These are phyloP conservation scores for Scalopus aquaticus DNA, from an alignment of 2,113 vertebrate genomes.

Conservation along the genomic window DNA sequence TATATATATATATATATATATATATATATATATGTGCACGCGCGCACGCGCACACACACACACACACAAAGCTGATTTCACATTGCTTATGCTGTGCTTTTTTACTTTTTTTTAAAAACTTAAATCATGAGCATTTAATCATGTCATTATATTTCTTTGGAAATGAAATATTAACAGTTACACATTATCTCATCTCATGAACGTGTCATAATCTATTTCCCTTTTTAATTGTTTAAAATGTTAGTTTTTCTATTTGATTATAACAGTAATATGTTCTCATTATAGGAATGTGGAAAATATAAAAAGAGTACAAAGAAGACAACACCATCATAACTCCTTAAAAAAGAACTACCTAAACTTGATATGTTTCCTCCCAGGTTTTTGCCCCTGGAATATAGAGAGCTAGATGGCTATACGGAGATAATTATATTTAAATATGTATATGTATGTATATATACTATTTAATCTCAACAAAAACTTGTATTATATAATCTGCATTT, in stretches of 20 bases:
- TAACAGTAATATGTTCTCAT: neutral
- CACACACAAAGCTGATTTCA: neutral
- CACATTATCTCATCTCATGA: slow-evolving; percentile 6
- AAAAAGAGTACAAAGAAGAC: neutral
- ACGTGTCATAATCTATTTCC: neutral
- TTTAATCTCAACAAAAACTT: neutral
- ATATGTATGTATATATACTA: neutral
- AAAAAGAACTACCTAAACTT: neutral
- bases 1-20: neutral
- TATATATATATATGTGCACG: neutral
- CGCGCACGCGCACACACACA: neutral
- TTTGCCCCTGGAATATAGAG: neutral
- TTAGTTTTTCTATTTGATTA: neutral
- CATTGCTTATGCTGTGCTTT: neutral
- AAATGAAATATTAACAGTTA: slow-evolving; percentile 15
- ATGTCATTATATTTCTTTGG: neutral
- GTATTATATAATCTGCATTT: neutral
- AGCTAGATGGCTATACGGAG: neutral
- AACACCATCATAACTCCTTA: neutral
- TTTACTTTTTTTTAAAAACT: neutral
- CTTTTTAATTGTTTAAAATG: neutral
- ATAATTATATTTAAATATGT: neutral
- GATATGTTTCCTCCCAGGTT: neutral
- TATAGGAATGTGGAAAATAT: neutral
- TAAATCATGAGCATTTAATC: slow-evolving; percentile 7